phyloP scores from a whole-genome alignment of 1,140 invertebrate species.

The Chrysopa pallens region DNA sequence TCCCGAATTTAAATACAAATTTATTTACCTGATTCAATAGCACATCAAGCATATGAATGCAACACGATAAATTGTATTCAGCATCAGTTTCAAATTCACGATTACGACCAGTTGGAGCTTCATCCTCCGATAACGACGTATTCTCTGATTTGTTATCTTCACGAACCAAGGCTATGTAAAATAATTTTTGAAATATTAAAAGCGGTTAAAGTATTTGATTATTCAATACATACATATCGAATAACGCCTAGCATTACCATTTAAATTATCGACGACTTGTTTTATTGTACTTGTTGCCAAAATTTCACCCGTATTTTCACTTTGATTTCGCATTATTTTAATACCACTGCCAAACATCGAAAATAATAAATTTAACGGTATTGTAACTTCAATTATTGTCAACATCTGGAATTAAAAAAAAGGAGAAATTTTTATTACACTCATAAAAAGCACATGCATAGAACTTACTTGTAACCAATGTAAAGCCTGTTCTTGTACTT shows the following conservation, averaged over 20 bases:
- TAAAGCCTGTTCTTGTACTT: slow-evolving; percentile 83
- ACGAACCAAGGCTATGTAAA: slow-evolving; percentile 32
- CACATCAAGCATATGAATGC: slow-evolving; percentile 92
- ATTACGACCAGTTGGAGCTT: slow-evolving; percentile 35
- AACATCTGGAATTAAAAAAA: slow-evolving; percentile 50
- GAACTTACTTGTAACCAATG: slow-evolving; percentile 76
- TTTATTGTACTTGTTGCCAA: slow-evolving; percentile 15
- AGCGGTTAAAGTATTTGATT: background rate
- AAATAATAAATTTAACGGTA: slow-evolving; percentile 70
- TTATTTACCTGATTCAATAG: slow-evolving; percentile 69
- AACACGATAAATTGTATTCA: slow-evolving; percentile 73
- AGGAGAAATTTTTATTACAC: slow-evolving; percentile 4
- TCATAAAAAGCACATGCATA: background rate
- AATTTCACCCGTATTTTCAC: too few relatives aligned
- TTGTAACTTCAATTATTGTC: slow-evolving; percentile 73
- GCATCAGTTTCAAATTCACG: slow-evolving; percentile 41
- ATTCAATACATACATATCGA: slow-evolving; percentile 32
- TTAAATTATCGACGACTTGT: slow-evolving; percentile 11
- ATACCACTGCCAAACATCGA: slow-evolving; percentile 77
- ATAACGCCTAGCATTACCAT: slow-evolving; percentile 20
- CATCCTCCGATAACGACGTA: slow-evolving; percentile 54
- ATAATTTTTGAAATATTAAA: too few relatives aligned
- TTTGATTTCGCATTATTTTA: slow-evolving; percentile 31
- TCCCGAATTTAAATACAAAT: background rate
- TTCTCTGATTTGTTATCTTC: slow-evolving; percentile 46